Evolutionary conservation across 2,113 vertebrate genomes (phyloP).

Genomic region (Serinus canaria): DNA sequence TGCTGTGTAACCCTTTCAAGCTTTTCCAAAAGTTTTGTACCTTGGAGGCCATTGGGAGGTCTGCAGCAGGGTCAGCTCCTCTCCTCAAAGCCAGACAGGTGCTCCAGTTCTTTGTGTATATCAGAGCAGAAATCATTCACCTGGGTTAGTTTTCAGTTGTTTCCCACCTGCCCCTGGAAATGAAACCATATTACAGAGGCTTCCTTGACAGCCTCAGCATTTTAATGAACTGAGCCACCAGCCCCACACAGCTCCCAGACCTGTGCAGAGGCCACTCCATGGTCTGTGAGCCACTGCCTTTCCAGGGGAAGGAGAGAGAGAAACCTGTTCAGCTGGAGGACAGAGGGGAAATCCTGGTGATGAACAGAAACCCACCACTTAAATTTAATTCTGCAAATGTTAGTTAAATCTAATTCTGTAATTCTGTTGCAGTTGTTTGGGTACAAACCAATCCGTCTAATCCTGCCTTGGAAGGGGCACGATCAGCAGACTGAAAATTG

Average conservation of each 20-base stretch:
- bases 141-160: background rate
- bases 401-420: background rate
- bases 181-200: rapidly evolving
- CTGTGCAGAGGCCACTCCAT: background rate
- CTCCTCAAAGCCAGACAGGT: background rate
- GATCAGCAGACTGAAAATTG: constrained; percentile 72
- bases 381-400: constrained; percentile 21
- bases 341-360: background rate
- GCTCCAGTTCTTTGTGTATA: background rate
- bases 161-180: background rate
- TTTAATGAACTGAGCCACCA: background rate
- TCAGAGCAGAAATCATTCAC: background rate
- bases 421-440: constrained; percentile 1
- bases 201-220: background rate
- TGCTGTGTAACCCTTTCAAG: background rate
- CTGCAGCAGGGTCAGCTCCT: background rate
- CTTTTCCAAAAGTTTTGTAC: background rate
- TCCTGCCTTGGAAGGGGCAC: constrained; percentile 62
- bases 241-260: background rate
- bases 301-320: background rate
- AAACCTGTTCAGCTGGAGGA: background rate
- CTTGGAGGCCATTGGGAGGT: background rate
- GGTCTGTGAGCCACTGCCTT: background rate
- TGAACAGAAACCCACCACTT: background rate
- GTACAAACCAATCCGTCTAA: constrained; percentile 60